Percentiles rank a stretch among this genome's conserved stretches.
phyloP scores from a whole-genome alignment of 1,140 invertebrate species.

The Solen grandis region DNA sequence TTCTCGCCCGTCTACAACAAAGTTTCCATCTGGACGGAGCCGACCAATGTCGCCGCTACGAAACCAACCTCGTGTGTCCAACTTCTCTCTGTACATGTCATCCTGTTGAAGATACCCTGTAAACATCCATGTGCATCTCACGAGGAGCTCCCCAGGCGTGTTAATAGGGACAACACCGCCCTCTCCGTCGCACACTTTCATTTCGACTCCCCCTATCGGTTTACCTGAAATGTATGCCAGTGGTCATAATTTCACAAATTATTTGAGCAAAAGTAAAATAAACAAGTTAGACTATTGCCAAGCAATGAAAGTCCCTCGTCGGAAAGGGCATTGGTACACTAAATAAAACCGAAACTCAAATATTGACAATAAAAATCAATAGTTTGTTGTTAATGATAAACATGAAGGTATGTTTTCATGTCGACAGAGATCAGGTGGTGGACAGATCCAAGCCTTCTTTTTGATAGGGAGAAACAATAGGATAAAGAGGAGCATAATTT shows the following conservation, averaged over 20 bases:
- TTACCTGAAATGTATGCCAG: constrained; percentile 11
- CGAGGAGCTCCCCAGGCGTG: constrained; percentile 42
- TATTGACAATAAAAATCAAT: too few species aligned
- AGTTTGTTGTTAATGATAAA: too few species aligned
- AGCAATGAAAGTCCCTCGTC: too few species aligned
- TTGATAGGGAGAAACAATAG: too few species aligned
- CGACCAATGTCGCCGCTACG: constrained; percentile 33
- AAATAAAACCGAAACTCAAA: too few species aligned
- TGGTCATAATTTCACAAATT: not conserved
- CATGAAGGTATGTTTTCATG: too few species aligned
- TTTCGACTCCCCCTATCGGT: constrained; percentile 45
- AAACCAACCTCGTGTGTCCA: constrained; percentile 49
- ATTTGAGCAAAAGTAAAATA: not conserved
- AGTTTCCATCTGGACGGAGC: constrained; percentile 22
- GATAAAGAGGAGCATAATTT: too few species aligned
- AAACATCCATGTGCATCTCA: not conserved
- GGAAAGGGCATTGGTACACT: too few species aligned
- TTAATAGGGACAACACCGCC: constrained; percentile 12
- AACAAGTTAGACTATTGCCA: too few species aligned
- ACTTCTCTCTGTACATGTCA: not conserved
- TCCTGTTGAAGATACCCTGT: not conserved
- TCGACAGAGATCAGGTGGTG: too few species aligned
- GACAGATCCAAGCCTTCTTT: too few species aligned
- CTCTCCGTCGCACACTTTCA: constrained; percentile 50
- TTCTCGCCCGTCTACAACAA: constrained; percentile 22